Conservation (phyloP, 2,888 invertebrate genomes). For the Digitonthophagus gazella region DNA sequence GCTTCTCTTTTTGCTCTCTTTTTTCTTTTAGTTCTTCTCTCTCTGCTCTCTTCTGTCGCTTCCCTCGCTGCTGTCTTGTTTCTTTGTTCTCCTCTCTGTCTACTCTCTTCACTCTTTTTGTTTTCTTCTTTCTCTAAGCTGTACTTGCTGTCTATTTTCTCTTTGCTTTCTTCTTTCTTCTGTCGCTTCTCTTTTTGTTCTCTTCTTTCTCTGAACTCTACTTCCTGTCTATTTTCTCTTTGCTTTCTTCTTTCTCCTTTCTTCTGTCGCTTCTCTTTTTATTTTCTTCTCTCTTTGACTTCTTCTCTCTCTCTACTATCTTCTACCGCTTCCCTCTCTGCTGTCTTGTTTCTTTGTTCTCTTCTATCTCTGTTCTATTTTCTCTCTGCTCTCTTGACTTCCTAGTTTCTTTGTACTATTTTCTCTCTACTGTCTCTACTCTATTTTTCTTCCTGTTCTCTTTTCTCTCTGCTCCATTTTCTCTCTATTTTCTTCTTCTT, state of each 20-base stretch:
- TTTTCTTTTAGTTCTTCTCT: background rate
- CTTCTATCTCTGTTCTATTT: slow-evolving; percentile 7
- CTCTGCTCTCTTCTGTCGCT: slow-evolving; percentile 29
- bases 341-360: slow-evolving; percentile 8
- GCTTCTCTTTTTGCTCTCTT: no score
- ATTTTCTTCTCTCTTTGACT: slow-evolving; percentile 47
- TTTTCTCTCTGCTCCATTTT: background rate
- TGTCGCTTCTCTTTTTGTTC: slow-evolving; percentile 36
- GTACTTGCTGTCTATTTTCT: slow-evolving; percentile 23
- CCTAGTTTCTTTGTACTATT: background rate
- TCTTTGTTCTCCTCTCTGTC: slow-evolving; percentile 40
- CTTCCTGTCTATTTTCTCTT: slow-evolving; percentile 50
- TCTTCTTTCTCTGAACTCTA: slow-evolving; percentile 49
- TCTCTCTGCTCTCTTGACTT: slow-evolving; percentile 9
- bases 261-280: slow-evolving; percentile 34
- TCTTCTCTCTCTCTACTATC: slow-evolving; percentile 51
- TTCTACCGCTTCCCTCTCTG: slow-evolving; percentile 34
- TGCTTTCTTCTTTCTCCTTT: no score
- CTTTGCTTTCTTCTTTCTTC: slow-evolving; percentile 23
- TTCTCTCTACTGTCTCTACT: slow-evolving; percentile 5
- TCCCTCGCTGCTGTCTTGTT: slow-evolving; percentile 42
- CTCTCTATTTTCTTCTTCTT: background rate
- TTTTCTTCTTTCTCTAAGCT: slow-evolving; percentile 23
- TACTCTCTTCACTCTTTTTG: slow-evolving; percentile 28
- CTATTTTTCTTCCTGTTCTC: background rate